Evolutionary conservation across 64 coral and sea anemone genomes (phyloP).

Genomic region (Pocillopora verrucosa): DNA sequence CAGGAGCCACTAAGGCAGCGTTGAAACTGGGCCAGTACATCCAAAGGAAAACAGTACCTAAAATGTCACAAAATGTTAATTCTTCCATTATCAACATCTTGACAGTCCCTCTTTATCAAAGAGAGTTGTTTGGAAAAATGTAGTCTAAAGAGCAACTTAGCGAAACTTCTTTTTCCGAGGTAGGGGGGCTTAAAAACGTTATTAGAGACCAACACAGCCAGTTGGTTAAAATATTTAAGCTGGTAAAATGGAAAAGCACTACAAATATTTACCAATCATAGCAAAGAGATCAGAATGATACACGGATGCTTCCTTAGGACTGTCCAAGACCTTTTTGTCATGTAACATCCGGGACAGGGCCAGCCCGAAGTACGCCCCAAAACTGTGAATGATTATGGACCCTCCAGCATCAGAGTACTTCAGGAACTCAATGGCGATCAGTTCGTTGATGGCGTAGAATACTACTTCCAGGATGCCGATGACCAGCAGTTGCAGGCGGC

Average conservation of each 20-base stretch:
- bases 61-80: not conserved
- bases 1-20: slow-evolving; percentile 67
- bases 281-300: slow-evolving; percentile 94
- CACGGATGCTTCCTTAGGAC: slow-evolving; percentile 68
- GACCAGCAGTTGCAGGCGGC: slow-evolving; percentile 78
- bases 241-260: not conserved
- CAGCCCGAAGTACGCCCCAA: slow-evolving; percentile 90
- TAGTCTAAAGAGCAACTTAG: too few relatives aligned
- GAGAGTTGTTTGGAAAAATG: too few relatives aligned
- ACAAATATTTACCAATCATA: slow-evolving; percentile 66
- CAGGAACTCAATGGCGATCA: slow-evolving; percentile 65
- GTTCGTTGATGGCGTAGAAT: slow-evolving; percentile 81
- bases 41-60: slow-evolving; percentile 94
- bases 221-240: not conserved
- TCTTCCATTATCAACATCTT: not conserved
- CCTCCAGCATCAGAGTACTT: slow-evolving; percentile 90
- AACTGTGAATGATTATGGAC: slow-evolving; percentile 83
- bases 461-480: slow-evolving; percentile 81
- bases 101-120: too few relatives aligned
- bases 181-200: too few relatives aligned
- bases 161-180: too few relatives aligned
- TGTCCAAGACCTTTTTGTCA: slow-evolving; percentile 5
- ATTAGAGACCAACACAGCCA: too few relatives aligned
- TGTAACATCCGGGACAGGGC: slow-evolving; percentile 68
- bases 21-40: slow-evolving; percentile 99